Percentiles rank a stretch among this genome's conserved stretches.
These are phyloP conservation scores for Helarctos malayanus DNA, from an alignment of 2,797 vertebrate species.

Conservation along the genomic window DNA sequence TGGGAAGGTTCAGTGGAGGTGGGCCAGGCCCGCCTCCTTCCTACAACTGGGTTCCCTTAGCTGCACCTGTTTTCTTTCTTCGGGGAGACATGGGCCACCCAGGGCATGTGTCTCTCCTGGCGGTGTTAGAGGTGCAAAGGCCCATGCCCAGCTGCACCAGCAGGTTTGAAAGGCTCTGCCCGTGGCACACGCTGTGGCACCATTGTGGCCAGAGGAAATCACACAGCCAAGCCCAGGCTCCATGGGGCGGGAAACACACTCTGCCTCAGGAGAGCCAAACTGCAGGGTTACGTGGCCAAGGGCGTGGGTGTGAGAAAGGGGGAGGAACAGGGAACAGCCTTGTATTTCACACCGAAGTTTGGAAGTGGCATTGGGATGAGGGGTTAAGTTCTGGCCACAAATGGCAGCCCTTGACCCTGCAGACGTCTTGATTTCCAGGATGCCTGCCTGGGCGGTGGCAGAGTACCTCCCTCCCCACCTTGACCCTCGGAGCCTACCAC, in stretches of 20 bases:
- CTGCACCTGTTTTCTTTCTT: neutral
- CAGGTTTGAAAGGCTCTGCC: neutral
- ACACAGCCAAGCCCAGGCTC: neutral
- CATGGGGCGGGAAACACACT: accelerated
- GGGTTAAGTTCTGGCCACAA: neutral
- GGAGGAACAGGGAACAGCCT: too few species aligned
- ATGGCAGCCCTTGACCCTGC: neutral
- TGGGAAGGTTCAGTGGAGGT: neutral
- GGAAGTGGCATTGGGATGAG: too few species aligned
- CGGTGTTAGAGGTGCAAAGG: neutral
- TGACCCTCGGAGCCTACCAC: neutral
- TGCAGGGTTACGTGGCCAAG: neutral
- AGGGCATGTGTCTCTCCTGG: neutral
- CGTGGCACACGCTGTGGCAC: neutral
- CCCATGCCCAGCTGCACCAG: neutral
- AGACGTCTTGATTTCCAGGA: neutral
- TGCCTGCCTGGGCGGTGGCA: neutral
- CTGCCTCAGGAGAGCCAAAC: neutral
- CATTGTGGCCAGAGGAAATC: neutral
- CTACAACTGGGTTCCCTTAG: neutral
- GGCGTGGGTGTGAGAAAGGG: neutral
- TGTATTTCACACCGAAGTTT: neutral
- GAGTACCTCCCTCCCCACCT: neutral
- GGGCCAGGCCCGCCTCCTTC: neutral
- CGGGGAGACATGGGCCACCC: neutral